phyloP scores from a whole-genome alignment of 2,888 invertebrate genomes.

The Leucozona laternaria region DNA sequence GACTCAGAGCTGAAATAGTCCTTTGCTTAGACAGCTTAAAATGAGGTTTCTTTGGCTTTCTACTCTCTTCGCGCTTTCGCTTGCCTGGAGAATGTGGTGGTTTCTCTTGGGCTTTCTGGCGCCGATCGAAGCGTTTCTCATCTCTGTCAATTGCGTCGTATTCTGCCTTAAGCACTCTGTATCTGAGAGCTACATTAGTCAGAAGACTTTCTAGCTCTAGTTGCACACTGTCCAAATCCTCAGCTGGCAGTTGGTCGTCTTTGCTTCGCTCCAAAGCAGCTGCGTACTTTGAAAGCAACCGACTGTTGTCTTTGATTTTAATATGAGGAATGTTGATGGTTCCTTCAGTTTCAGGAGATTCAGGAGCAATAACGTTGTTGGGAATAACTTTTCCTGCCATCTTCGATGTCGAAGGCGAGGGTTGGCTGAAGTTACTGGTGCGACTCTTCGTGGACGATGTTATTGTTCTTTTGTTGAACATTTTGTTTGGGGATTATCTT shows the following conservation, averaged over 20 bases:
- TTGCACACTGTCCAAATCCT: constrained; percentile 94
- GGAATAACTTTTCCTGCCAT: constrained; percentile 62
- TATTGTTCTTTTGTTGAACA: constrained; percentile 68
- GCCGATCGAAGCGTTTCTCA: constrained; percentile 85
- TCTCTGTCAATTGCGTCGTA: constrained; percentile 88
- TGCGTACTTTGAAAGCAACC: constrained; percentile 88
- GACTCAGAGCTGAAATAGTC: constrained; percentile 83
- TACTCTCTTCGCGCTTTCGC: constrained; percentile 81
- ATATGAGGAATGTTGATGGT: constrained; percentile 86
- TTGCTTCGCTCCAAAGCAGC: constrained; percentile 87
- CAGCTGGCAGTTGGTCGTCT: constrained; percentile 92
- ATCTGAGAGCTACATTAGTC: constrained; percentile 91
- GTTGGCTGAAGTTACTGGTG: constrained; percentile 65
- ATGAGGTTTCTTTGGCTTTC: constrained; percentile 86
- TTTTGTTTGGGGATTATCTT: constrained; percentile 19
- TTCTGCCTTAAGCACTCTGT: constrained; percentile 91
- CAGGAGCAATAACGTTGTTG: constrained; percentile 50
- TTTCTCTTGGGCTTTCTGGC: constrained; percentile 81
- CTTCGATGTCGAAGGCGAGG: constrained; percentile 60
- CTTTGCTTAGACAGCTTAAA: constrained; percentile 87
- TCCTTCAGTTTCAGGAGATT: constrained; percentile 63
- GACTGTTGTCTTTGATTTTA: constrained; percentile 88
- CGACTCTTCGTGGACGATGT: constrained; percentile 66
- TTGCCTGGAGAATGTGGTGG: constrained; percentile 80
- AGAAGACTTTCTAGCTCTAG: constrained; percentile 93